phyloP scores from a whole-genome alignment of 2,797 vertebrate genomes.

The Xenopus petersii region DNA sequence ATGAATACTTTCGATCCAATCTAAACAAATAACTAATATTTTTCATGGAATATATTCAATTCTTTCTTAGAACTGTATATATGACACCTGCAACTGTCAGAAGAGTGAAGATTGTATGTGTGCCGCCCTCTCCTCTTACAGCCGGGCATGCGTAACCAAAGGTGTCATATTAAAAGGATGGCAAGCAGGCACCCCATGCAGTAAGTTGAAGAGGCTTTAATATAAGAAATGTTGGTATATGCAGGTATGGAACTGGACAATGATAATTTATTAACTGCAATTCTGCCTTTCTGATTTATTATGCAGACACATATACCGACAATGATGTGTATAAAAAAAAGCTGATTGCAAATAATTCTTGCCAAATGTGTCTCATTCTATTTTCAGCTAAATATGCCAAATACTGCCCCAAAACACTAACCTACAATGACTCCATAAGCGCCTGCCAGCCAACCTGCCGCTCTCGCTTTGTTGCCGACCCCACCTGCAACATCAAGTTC shows the following conservation, averaged over 20 bases:
- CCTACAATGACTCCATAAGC: slow-evolving; percentile 68
- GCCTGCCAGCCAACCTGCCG: slow-evolving; percentile 74
- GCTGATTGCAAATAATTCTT: too few species aligned
- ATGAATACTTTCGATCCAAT: too few species aligned
- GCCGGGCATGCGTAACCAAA: slow-evolving; percentile 74
- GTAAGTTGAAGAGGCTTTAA: slow-evolving; percentile 57
- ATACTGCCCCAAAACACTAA: slow-evolving; percentile 71
- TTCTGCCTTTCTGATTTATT: too few species aligned
- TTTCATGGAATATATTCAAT: neutral
- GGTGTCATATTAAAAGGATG: slow-evolving; percentile 73
- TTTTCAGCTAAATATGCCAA: slow-evolving; percentile 68
- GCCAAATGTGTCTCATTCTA: neutral
- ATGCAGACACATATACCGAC: too few species aligned
- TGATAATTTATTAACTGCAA: too few species aligned
- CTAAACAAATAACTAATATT: too few species aligned
- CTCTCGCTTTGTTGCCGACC: slow-evolving; percentile 65
- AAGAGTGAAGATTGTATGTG: slow-evolving; percentile 90
- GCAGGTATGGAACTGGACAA: too few species aligned
- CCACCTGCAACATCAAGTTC: slow-evolving; percentile 71
- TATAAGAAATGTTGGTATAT: too few species aligned
- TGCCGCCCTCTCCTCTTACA: slow-evolving; percentile 86
- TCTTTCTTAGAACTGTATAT: slow-evolving; percentile 78
- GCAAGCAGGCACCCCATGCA: slow-evolving; percentile 58
- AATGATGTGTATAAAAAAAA: too few species aligned
- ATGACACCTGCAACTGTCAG: slow-evolving; percentile 90